Percentiles rank a stretch among this genome's conserved stretches.
phyloP scores from a whole-genome alignment of 1,140 invertebrate genomes.

The Cydia strobilella region DNA sequence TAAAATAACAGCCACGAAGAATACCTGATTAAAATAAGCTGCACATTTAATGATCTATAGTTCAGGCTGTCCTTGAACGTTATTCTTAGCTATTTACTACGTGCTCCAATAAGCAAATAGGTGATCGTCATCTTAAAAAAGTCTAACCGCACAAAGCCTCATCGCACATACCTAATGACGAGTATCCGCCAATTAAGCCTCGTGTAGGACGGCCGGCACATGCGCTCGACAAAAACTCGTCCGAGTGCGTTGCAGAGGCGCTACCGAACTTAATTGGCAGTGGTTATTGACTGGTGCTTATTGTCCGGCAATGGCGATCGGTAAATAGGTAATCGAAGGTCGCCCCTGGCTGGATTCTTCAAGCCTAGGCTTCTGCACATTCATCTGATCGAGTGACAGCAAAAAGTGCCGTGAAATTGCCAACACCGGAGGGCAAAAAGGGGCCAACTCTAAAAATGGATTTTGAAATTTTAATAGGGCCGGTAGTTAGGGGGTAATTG shows the following conservation, averaged over 20 bases:
- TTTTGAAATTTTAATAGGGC: slow-evolving; percentile 56
- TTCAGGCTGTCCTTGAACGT: not conserved
- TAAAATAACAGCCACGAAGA: not conserved
- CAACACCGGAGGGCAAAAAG: slow-evolving; percentile 39
- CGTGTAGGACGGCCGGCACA: slow-evolving; percentile 39
- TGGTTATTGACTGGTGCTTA: slow-evolving; percentile 59
- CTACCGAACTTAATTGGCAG: slow-evolving; percentile 75
- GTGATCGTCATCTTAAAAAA: slow-evolving; percentile 36
- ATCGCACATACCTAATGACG: slow-evolving; percentile 62
- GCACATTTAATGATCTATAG: not conserved
- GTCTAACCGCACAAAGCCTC: slow-evolving; percentile 45
- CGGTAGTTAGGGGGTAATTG: slow-evolving; percentile 36
- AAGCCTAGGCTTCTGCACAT: slow-evolving; percentile 42
- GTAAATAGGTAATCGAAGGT: slow-evolving; percentile 59
- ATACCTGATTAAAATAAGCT: slow-evolving; percentile 2
- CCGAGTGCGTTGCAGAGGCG: slow-evolving; percentile 57
- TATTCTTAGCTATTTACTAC: slow-evolving; percentile 4
- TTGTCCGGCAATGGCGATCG: slow-evolving; percentile 52
- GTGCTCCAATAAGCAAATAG: slow-evolving; percentile 32
- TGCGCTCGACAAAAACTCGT: slow-evolving; percentile 67
- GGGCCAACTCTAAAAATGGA: slow-evolving; percentile 41
- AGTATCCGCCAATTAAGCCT: slow-evolving; percentile 70
- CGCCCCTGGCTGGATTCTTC: slow-evolving; percentile 47
- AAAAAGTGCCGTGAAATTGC: slow-evolving; percentile 52
- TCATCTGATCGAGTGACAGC: slow-evolving; percentile 43